These are phyloP conservation scores for Camponotus vicinus DNA, from an alignment of 1,140 invertebrate genomes.

Conservation along the genomic window DNA sequence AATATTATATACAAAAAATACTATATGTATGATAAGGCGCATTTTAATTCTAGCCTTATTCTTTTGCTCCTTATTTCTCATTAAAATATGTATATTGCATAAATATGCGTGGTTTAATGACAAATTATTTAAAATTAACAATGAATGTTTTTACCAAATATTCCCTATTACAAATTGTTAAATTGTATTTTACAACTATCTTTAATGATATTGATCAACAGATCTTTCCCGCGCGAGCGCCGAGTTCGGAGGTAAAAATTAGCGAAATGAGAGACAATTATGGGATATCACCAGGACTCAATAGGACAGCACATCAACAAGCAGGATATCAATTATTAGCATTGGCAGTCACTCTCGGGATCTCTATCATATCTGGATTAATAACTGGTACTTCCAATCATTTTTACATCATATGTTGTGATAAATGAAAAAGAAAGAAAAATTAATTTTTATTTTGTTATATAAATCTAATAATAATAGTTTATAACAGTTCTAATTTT, in stretches of 20 bases:
- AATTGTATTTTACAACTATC: background rate
- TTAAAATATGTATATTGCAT: background rate
- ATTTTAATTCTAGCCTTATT: background rate
- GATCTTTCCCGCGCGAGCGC: slow-evolving; percentile 83
- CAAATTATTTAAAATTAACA: background rate
- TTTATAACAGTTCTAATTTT: background rate
- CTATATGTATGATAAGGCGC: background rate
- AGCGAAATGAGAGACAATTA: slow-evolving; percentile 80
- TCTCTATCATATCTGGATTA: slow-evolving; percentile 92
- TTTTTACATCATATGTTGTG: background rate
- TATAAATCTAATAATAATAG: background rate
- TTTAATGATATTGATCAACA: slow-evolving; percentile 38
- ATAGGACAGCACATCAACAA: slow-evolving; percentile 90
- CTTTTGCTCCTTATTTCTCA: no score
- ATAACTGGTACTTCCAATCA: slow-evolving; percentile 90
- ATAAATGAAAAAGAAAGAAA: background rate
- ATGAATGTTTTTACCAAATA: background rate
- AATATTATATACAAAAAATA: no score
- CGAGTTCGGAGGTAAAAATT: slow-evolving; percentile 74
- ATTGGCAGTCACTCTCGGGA: slow-evolving; percentile 89
- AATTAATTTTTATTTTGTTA: slow-evolving; percentile 6
- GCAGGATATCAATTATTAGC: slow-evolving; percentile 93
- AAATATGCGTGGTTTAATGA: background rate
- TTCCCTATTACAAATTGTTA: background rate
- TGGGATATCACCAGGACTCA: slow-evolving; percentile 84